phyloP scores from a whole-genome alignment of 1,140 invertebrate genomes.

The Drosophila dunni region DNA sequence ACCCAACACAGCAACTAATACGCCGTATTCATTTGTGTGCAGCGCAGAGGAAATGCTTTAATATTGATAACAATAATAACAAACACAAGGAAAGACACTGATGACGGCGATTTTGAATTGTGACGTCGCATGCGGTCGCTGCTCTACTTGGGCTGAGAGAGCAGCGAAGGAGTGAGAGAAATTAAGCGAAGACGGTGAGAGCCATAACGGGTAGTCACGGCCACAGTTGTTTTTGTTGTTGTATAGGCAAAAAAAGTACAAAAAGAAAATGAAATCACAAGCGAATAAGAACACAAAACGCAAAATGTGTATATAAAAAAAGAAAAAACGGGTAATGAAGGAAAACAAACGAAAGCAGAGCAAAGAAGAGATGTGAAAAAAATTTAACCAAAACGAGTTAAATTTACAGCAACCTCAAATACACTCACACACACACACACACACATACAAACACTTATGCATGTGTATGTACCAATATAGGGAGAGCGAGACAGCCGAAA shows the following conservation, averaged over 20 bases:
- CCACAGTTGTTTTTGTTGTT: slow-evolving; percentile 27
- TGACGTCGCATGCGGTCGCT: slow-evolving; percentile 33
- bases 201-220: slow-evolving; percentile 57
- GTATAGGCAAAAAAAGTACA: slow-evolving; percentile 41
- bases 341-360: slow-evolving; percentile 34
- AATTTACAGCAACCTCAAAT: slow-evolving; percentile 61
- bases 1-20: slow-evolving; percentile 19
- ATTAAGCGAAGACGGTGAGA: slow-evolving; percentile 38
- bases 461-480: background rate
- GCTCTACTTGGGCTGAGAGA: background rate
- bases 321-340: slow-evolving; percentile 38
- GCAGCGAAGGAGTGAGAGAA: slow-evolving; percentile 1
- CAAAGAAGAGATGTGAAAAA: slow-evolving; percentile 39
- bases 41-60: slow-evolving; percentile 45
- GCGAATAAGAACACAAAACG: slow-evolving; percentile 65
- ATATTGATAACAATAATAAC: slow-evolving; percentile 70
- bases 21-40: slow-evolving; percentile 2
- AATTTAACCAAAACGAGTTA: slow-evolving; percentile 72
- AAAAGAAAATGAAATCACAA: slow-evolving; percentile 64
- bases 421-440: slow-evolving; percentile 13
- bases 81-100: slow-evolving; percentile 33
- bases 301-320: background rate
- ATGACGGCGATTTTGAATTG: slow-evolving; percentile 50
- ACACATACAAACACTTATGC: background rate
- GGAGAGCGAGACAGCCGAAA: slow-evolving; percentile 1